Percentiles rank a stretch among this genome's conserved stretches.
Conservation (phyloP, 2,888 invertebrate species). For the Eremobia ochroleuca region DNA sequence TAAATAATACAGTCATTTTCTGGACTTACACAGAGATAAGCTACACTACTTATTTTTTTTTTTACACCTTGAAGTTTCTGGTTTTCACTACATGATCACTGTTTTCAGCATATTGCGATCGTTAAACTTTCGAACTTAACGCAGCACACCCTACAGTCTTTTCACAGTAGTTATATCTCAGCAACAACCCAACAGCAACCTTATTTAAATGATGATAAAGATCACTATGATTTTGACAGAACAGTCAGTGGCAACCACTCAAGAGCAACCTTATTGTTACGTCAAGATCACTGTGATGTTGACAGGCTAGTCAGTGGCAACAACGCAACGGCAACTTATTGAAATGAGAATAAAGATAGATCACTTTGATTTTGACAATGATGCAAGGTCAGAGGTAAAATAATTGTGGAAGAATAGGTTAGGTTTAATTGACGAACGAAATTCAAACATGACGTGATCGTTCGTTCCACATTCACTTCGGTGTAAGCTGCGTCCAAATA, state of each 20-base stretch:
- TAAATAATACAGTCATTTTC: neutral
- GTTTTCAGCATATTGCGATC: neutral
- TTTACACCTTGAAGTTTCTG: neutral
- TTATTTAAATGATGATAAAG: too few species aligned
- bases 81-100: neutral
- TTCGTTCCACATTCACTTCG: constrained; percentile 18
- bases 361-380: neutral
- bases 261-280: too few species aligned
- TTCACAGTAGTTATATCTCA: too few species aligned
- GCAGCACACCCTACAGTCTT: neutral
- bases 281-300: too few species aligned
- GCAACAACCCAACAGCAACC: too few species aligned
- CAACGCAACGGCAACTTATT: too few species aligned
- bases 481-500: constrained; percentile 56
- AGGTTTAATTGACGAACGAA: neutral
- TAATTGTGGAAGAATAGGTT: too few species aligned
- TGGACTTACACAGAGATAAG: neutral
- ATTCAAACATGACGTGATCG: neutral
- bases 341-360: too few species aligned
- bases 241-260: too few species aligned
- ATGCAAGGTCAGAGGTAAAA: neutral
- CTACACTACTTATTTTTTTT: too few species aligned
- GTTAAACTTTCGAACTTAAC: neutral
- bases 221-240: too few species aligned
- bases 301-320: too few species aligned